Base-by-base conservation (phyloP, 2,888 invertebrate species). In the Rotaria sp. region DNA sequence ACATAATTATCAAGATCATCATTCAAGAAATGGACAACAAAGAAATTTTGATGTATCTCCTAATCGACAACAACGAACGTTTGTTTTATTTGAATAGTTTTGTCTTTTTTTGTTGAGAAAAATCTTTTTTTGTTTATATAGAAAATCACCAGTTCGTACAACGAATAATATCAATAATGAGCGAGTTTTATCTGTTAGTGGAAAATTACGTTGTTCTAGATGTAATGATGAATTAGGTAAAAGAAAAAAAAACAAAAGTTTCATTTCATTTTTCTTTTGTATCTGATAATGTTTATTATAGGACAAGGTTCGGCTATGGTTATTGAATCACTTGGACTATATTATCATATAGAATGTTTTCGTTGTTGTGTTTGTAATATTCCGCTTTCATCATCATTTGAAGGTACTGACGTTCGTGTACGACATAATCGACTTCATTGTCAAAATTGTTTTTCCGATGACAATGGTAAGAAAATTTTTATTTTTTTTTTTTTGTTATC, bases 261-360 rank as follows among this genome's bases (percentile, higher is more conserved):
- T 75, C 1, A 21, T 13, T 41, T 80, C 5, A 26, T 15, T 67
- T 13, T 67, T 18, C 8, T 45, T 80, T 15, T 13, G 18, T 45
- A 13, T 45, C 15, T 26, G 2, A 67, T 30, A 10, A 80, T 80
- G 21, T 41, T 80, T 45, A 26, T n/a, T 5, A n/a, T 80, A 80
- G 96, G 96, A 95, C 93, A 92, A 35, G 87, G 86, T 84, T 85
- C 86, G 35, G 84, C 85, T 2, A 98, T 98, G 97, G 96, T 97
- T 88, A 97, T 98, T 89, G 96, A 97, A 92, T 96, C 96, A 87
- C 93, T 98, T 88, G 94, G 95, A 87, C 93, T 98, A 88, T 97
- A 95, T 92, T 98, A 96, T 92, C 98, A 98, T 93, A 95, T 97
- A 93, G 95, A 95, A 92, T 98, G 97, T 92, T 98, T 98, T 93